These are phyloP conservation scores for Eulacestoma nigropectus DNA, from an alignment of 2,113 vertebrate species.

Conservation along the genomic window DNA sequence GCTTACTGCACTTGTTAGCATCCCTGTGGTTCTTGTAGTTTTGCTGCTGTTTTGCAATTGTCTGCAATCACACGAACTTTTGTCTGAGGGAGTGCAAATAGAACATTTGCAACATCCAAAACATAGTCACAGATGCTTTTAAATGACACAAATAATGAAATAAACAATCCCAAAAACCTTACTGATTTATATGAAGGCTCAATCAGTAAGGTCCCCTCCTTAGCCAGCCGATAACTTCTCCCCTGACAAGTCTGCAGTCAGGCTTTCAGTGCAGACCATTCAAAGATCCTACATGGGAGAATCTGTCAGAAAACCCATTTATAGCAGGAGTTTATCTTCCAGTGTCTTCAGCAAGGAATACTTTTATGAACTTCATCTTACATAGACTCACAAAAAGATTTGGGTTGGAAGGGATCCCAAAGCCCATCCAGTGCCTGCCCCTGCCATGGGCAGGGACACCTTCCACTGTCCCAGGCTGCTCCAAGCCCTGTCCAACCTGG, in stretches of 20 bases:
- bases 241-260: neutral
- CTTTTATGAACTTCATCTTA: neutral
- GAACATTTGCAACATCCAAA: neutral
- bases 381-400: fast-evolving
- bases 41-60: neutral
- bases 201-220: neutral
- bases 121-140: neutral
- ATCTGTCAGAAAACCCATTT: neutral
- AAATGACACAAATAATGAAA: neutral
- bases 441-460: neutral
- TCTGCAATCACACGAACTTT: neutral
- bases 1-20: neutral
- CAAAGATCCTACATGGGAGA: neutral
- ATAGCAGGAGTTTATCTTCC: neutral
- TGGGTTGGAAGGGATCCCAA: fast-evolving
- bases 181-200: neutral
- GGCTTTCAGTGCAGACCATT: neutral
- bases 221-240: neutral
- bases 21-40: neutral
- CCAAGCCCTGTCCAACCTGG: neutral
- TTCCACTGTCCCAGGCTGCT: fast-evolving
- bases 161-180: neutral
- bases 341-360: neutral
- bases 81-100: neutral
- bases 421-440: fast-evolving